Percentiles rank a stretch among this genome's conserved stretches.
Conservation (phyloP, 2,888 invertebrate genomes). For the Caradrina clavipalpis region DNA sequence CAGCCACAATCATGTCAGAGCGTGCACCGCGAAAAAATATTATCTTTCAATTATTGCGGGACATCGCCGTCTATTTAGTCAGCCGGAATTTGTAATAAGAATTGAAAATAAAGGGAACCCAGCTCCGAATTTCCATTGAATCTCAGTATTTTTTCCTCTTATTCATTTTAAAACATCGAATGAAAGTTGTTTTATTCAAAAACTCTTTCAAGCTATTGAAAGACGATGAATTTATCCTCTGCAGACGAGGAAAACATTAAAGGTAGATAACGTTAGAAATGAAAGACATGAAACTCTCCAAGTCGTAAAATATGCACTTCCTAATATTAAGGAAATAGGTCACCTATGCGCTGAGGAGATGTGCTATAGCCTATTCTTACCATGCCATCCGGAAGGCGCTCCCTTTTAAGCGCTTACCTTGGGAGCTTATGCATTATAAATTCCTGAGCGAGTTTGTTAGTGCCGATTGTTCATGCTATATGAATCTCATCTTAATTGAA, state of each 20-base stretch:
- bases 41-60: slow-evolving; percentile 83
- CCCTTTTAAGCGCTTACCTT: slow-evolving; percentile 32
- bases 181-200: slow-evolving; percentile 15
- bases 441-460: slow-evolving; percentile 12
- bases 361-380: slow-evolving; percentile 35
- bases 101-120: slow-evolving; percentile 77
- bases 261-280: slow-evolving; percentile 29
- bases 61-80: slow-evolving; percentile 80
- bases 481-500: slow-evolving; percentile 9
- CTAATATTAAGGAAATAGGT: slow-evolving; percentile 51
- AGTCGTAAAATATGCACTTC: slow-evolving; percentile 42
- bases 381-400: slow-evolving; percentile 28
- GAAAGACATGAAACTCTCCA: slow-evolving; percentile 35
- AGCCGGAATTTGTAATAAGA: slow-evolving; percentile 77
- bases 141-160: slow-evolving; percentile 36
- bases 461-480: slow-evolving; percentile 20
- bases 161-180: slow-evolving; percentile 40
- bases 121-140: slow-evolving; percentile 47
- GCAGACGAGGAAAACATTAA: neutral
- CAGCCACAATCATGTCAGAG: slow-evolving; percentile 68
- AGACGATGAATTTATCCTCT: slow-evolving; percentile 7
- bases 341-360: slow-evolving; percentile 36
- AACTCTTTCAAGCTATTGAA: slow-evolving; percentile 13
- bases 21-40: slow-evolving; percentile 81
- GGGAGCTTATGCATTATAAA: slow-evolving; percentile 24